Evolutionary conservation across 2,888 invertebrate species (phyloP), one percentile per base, ranked within the genome.

Genomic region (Parapristionchus giblindavisi): DNA sequence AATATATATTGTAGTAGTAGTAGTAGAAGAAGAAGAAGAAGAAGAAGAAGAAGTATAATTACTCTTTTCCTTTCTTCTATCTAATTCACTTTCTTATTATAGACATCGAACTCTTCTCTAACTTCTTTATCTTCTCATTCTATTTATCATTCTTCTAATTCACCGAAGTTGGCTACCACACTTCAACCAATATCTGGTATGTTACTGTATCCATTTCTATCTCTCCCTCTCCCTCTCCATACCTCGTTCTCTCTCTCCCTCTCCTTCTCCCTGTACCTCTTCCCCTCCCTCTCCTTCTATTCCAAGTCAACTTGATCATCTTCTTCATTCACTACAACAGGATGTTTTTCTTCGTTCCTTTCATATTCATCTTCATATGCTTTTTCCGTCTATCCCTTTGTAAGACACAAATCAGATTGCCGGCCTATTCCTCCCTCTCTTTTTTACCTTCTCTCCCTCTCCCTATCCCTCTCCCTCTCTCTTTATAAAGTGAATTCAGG

Each of bases 61-160:
- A 29, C 27, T 24, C 29, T 56, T n/a, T 11, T n/a, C 56, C 24
- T 61, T n/a, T 6, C 21, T 17, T 11, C 38, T 27, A n/a, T 70
- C 52, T 70, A 52, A 70, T 70, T 70, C 36, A 52, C 40, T 29
- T 70, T 27, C 66, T 66, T 5, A 24, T 27, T 40, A n/a, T 24
- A 17, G n/a, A 58, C 27, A 24, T 58, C 27, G 11, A 17, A 11
- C 24, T 24, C 70, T 27, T 70, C 70, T n/a, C 38, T 70, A 2
- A 36, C 54, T n/a, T 32, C 52, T 8, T 54, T 70, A 17, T n/a
- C 48, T 48, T n/a, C 48, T 48, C 65, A 65, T 43, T 65, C 65
- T 2, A 65, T 65, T 32, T 65, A 65, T 34, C 21, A 65, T 65
- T 40, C 27, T 17, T 21, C 40, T n/a, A 5, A 17, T 3, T 65